Conservation (phyloP, 2,113 vertebrate genomes). For the Rhinopomastus cyanomelas region DNA sequence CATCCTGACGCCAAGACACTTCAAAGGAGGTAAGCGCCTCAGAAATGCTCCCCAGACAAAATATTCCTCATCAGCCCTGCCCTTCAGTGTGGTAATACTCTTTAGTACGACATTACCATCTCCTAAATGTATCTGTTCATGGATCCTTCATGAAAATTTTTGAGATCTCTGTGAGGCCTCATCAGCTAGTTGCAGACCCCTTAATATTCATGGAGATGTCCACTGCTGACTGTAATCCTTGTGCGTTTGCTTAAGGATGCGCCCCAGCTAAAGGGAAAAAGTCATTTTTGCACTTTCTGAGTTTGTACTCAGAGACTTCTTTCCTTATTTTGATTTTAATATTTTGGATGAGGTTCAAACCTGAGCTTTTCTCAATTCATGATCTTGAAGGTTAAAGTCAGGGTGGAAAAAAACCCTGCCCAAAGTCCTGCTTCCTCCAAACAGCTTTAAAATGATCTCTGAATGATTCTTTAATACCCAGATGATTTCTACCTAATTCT, state of each 20-base stretch:
- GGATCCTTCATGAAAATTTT: background rate
- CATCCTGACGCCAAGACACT: conserved; percentile 55
- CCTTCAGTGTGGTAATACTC: background rate
- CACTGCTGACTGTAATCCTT: background rate
- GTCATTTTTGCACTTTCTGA: background rate
- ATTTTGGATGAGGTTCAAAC: background rate
- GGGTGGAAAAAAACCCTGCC: no score
- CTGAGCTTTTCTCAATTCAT: background rate
- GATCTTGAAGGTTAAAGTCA: background rate
- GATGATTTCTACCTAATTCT: background rate
- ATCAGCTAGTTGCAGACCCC: background rate
- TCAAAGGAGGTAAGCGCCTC: conserved; percentile 69
- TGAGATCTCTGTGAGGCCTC: background rate
- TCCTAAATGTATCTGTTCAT: background rate
- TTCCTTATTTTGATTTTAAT: background rate
- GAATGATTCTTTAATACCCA: background rate
- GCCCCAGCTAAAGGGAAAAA: background rate
- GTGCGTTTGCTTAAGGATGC: background rate
- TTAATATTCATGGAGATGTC: background rate
- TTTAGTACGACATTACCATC: background rate
- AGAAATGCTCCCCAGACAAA: conserved; percentile 45
- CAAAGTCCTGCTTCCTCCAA: background rate
- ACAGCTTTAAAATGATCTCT: background rate
- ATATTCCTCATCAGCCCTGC: background rate
- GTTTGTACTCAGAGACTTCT: background rate